Evolutionary conservation across 1,140 invertebrate genomes (phyloP).

Genomic region (Sinella curviseta): DNA sequence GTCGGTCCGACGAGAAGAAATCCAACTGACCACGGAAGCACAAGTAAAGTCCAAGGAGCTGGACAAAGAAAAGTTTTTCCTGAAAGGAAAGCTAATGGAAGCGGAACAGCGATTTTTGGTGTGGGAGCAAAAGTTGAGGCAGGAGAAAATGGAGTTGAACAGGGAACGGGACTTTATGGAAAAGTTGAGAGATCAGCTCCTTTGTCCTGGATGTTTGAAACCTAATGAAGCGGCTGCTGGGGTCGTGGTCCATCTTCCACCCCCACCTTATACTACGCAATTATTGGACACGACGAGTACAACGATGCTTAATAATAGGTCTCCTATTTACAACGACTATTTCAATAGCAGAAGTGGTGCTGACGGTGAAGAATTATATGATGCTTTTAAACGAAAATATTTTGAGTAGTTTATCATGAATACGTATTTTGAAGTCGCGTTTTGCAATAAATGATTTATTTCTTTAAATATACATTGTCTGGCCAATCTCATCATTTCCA

Average conservation of each 20-base stretch:
- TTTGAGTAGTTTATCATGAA: not conserved
- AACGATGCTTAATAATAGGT: not conserved
- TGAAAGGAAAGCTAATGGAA: slow-evolving; percentile 15
- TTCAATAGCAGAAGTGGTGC: not conserved
- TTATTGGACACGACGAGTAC: not conserved
- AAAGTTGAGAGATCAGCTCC: slow-evolving; percentile 40
- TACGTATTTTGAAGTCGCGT: too few species aligned
- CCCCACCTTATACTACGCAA: not conserved
- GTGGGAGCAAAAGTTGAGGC: slow-evolving; percentile 31
- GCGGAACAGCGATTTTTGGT: slow-evolving; percentile 29
- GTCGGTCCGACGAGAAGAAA: slow-evolving; percentile 34
- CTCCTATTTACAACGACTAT: not conserved
- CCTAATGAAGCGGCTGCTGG: not conserved
- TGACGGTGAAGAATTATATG: not conserved
- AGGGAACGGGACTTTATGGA: slow-evolving; percentile 44
- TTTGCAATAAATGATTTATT: not conserved
- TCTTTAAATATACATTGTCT: too few species aligned
- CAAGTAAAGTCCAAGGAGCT: slow-evolving; percentile 32
- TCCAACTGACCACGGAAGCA: slow-evolving; percentile 20
- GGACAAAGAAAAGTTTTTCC: slow-evolving; percentile 26
- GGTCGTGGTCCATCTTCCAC: not conserved
- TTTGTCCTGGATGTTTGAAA: slow-evolving; percentile 45
- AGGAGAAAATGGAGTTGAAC: slow-evolving; percentile 42
- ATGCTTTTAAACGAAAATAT: not conserved
- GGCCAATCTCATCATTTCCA: too few species aligned